Evolutionary conservation across 2,888 invertebrate species (phyloP), one percentile per base, ranked within the genome.

Genomic region (Petrolisthes manimaculis): DNA sequence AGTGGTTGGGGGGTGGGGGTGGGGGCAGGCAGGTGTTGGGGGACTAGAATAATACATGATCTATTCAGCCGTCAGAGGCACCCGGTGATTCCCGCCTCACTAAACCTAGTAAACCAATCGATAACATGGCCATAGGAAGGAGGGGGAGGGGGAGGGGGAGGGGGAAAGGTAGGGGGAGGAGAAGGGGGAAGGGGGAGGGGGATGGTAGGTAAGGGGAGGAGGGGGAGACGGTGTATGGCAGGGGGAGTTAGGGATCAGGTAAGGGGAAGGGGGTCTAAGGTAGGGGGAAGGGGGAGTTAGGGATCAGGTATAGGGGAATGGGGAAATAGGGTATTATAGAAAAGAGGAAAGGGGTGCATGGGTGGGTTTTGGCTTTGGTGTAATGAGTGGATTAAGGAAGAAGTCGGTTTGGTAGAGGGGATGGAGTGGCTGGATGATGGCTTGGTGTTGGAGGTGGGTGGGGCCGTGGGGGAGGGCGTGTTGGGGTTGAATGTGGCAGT

Each of bases 221-320:
- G 18, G 53, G 12, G 12, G 4, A 53, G 14, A 14, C 14, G 54
- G 24, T n/a, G n/a, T 4, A n/a, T n/a, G 67, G 55, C 4, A 18
- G 1, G 75, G 21, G 53, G 53, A 37, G n/a, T n/a, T 18, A 74
- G 55, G 51, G 53, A 53, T n/a, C n/a, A n/a, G 12, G 53, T 6
- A 14, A 6, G 55, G 37, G 74, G 1, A n/a, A 84, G 55, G 24
- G 55, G 67, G 83, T 69, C 53, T 53, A 54, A 5, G 69, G 74
- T 24, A 53, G 9, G 84, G 69, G 75, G 69, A 55, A 84, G 84
- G 69, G 84, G 53, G 53, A 77, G 74, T 37, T 37, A 83, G 74
- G 55, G 77, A 75, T 67, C 54, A 75, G 69, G 75, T 37, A 77
- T 69, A 69, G 69, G 74, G 24, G 74, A n/a, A 37, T 0, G 69